A percentile compares a stretch with the other conserved stretches of the same genome.
Conservation (phyloP, 2,888 invertebrate genomes). For the Strigamia crassipes region DNA sequence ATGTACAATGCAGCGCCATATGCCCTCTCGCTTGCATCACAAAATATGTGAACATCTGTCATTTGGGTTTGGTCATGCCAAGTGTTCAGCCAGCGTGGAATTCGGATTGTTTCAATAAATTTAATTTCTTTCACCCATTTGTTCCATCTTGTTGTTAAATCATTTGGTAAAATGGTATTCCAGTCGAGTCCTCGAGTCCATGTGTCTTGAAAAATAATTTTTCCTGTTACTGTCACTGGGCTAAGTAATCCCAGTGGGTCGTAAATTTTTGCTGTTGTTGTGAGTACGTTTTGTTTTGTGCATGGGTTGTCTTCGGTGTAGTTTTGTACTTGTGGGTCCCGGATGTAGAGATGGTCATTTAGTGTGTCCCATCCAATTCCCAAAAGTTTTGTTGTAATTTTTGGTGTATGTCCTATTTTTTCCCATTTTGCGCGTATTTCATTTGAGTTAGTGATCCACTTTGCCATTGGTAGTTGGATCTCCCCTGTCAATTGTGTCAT, state of each 20-base stretch:
- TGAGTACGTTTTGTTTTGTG: not conserved
- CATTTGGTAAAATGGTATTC: not conserved
- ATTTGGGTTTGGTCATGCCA: not conserved
- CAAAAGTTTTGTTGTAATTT: not conserved
- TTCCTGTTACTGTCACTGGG: not conserved
- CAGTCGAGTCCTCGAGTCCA: not conserved
- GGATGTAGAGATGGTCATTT: not conserved
- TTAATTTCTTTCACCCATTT: not conserved
- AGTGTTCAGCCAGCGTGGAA: not conserved
- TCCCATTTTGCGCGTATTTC: no score
- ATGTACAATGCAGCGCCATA: no score
- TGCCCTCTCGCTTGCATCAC: no score
- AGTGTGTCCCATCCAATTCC: not conserved
- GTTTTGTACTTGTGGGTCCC: not conserved
- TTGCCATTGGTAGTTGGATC: no score
- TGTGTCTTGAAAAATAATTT: slow-evolving; percentile 12
- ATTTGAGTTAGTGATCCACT: no score
- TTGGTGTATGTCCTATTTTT: no score
- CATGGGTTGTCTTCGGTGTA: not conserved
- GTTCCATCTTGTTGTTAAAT: not conserved
- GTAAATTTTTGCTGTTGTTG: not conserved
- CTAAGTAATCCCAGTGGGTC: not conserved
- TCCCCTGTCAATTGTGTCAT: no score
- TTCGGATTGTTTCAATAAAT: not conserved
- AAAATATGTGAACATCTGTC: no score